A percentile compares a stretch with the other conserved stretches of the same genome.
These are phyloP conservation scores for Platanista minor DNA, from an alignment of 2,113 vertebrate species.

Conservation along the genomic window DNA sequence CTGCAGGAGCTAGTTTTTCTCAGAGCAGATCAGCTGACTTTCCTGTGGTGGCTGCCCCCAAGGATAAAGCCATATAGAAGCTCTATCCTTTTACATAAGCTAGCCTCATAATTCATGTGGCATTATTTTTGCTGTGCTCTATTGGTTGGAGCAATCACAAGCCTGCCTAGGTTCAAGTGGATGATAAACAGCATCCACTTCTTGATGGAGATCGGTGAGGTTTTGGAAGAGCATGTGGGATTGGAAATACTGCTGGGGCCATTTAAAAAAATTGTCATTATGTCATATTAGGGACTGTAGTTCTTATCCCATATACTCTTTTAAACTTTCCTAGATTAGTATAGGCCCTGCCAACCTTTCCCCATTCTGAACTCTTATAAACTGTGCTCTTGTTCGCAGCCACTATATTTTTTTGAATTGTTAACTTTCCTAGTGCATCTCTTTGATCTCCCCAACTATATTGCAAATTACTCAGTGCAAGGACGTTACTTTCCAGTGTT, in stretches of 20 bases:
- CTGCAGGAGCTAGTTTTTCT: background rate
- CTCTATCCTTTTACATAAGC: background rate
- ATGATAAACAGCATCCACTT: background rate
- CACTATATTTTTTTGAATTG: background rate
- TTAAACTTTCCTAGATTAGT: background rate
- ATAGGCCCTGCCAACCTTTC: background rate
- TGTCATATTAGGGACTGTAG: background rate
- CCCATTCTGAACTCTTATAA: background rate
- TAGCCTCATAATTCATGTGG: background rate
- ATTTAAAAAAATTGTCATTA: background rate
- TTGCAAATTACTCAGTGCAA: background rate
- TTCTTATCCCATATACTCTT: background rate
- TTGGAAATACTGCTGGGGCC: background rate
- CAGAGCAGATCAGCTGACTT: background rate
- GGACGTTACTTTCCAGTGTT: background rate
- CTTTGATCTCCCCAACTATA: background rate
- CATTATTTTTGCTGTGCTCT: background rate
- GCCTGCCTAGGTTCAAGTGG: background rate
- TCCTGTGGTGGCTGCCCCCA: background rate
- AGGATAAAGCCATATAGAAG: background rate
- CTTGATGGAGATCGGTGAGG: background rate
- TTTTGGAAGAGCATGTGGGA: background rate
- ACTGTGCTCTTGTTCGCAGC: background rate
- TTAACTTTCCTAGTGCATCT: background rate
- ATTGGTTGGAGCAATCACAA: background rate